Base-by-base conservation (phyloP, 2,888 invertebrate species). In the Brenthis daphne region DNA sequence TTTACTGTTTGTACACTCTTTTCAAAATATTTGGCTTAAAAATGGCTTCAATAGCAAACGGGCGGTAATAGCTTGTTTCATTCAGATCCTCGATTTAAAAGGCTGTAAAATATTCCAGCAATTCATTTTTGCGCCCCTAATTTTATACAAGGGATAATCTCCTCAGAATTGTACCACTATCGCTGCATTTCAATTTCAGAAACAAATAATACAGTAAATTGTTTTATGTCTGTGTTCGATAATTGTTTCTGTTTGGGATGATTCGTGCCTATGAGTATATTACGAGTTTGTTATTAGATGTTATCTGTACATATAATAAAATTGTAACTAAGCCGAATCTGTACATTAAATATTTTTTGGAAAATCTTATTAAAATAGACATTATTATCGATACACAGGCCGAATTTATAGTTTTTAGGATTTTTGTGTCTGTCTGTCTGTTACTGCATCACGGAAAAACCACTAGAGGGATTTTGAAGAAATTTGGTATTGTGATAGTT, bases 141-240 rank as follows among this genome's bases (percentile, higher is more conserved):
- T 79, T 80, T 77, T 71, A 77, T 75, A 69, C 71, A 51, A 67
- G 65, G 75, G 75, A 77, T 79, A 74, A 77, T 79, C 76, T 75
- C 47, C n/a, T 24, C n/a, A 50, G 48, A 48, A 61, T 55, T 61
- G 47, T 47, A 53, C 61, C 24, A 20, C 72, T 73, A 70, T 68
- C 71, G 47, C 58, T 71, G 65, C 71, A 68, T 71, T 73, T 67
- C 76, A 77, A 76, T 77, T 76, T 73, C 70, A 69, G 72, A 76
- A 74, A 75, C 74, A 77, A 77, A 78, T 78, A 75, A 74, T 73
- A 69, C 66, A 67, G 74, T 57, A 70, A 70, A 72, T 75, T 75
- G 71, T 76, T 74, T 76, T 75, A 74, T 71, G 73, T 70, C 65
- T 68, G 64, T 68, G 64, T 57, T 47, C 65, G 70, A 71, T 76